phyloP scores from a whole-genome alignment of 2,797 vertebrate species.

The Diceros bicornis region DNA sequence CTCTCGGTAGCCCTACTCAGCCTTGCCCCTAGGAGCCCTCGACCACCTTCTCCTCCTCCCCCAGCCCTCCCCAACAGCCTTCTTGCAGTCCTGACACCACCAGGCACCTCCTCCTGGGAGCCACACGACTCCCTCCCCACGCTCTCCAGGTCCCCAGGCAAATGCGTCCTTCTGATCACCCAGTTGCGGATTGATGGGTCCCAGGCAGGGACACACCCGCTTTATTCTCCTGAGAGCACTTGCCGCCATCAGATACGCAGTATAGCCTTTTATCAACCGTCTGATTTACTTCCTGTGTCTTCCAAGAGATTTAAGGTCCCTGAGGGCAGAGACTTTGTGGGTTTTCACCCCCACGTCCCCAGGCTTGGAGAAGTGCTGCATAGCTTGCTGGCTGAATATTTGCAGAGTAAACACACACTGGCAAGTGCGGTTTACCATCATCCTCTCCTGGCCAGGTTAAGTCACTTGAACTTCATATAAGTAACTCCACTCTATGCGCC shows the following conservation, averaged over 20 bases:
- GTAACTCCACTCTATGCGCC: neutral
- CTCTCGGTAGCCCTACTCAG: too few relatives aligned
- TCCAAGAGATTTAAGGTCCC: neutral
- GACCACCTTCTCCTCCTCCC: fast-evolving
- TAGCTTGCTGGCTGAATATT: too few relatives aligned
- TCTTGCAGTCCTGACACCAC: neutral
- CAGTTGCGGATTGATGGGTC: fast-evolving
- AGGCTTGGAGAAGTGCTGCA: neutral
- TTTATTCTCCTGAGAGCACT: neutral
- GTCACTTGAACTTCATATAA: neutral
- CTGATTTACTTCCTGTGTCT: neutral
- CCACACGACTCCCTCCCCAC: neutral
- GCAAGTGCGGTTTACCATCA: neutral
- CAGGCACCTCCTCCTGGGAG: neutral
- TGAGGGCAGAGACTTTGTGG: neutral
- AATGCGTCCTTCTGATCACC: fast-evolving
- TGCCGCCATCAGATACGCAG: too few relatives aligned
- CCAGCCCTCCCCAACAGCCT: neutral
- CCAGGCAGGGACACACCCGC: too few relatives aligned
- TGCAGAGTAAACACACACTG: fast-evolving
- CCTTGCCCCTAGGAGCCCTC: too few relatives aligned
- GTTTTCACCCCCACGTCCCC: fast-evolving
- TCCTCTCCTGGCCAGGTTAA: too few relatives aligned
- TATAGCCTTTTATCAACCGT: neutral
- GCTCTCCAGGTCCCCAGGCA: neutral